phyloP scores from a whole-genome alignment of 2,113 vertebrate genomes.

The Verasper variegatus region DNA sequence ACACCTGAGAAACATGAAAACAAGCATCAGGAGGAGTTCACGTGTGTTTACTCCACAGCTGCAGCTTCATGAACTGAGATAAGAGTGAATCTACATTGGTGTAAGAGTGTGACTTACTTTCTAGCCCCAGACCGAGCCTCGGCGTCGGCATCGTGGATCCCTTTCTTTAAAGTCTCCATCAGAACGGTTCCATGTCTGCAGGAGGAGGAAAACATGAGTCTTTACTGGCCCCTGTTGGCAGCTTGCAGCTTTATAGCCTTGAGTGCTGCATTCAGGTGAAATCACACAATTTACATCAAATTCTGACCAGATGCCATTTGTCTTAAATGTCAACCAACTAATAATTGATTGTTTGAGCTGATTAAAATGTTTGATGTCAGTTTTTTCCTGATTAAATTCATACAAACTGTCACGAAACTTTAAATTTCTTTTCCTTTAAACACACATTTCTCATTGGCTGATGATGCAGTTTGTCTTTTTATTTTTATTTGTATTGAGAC shows the following conservation, averaged over 20 bases:
- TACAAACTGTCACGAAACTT: background rate
- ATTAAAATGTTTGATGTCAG: no score
- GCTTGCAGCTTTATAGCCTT: no score
- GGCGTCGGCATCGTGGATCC: slow-evolving; percentile 94
- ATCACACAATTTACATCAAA: no score
- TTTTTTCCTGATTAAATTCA: background rate
- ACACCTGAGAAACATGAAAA: slow-evolving; percentile 81
- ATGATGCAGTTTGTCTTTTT: background rate
- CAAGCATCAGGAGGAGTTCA: background rate
- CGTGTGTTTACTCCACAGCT: no score
- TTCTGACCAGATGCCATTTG: no score
- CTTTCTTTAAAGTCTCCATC: slow-evolving; percentile 95
- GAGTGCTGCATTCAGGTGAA: no score
- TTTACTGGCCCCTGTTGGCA: background rate
- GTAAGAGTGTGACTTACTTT: slow-evolving; percentile 83
- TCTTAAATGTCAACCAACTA: no score
- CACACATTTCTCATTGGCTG: background rate
- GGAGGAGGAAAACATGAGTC: background rate
- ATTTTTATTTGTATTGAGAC: no score
- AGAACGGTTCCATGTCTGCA: slow-evolving; percentile 88
- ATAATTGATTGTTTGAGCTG: no score
- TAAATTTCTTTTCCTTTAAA: background rate
- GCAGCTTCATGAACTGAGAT: no score
- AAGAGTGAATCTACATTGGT: no score
- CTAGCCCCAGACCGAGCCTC: slow-evolving; percentile 94